These are phyloP conservation scores for Octonoba sinensis DNA, from an alignment of 2,888 invertebrate species.

Conservation along the genomic window DNA sequence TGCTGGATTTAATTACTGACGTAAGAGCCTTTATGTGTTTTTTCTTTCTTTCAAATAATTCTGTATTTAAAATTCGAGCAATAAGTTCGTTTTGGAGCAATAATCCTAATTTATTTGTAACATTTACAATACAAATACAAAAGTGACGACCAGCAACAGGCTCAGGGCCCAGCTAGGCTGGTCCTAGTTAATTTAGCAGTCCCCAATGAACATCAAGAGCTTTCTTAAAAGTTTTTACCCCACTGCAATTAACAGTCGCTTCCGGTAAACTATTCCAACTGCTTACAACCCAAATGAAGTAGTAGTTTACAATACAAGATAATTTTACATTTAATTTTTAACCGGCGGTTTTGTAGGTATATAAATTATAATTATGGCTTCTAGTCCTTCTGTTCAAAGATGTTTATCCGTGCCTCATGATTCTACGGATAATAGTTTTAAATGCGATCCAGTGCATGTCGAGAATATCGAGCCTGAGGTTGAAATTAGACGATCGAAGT, in stretches of 20 bases:
- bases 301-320: background rate
- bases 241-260: too few species aligned
- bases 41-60: background rate
- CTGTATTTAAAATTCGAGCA: background rate
- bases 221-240: too few species aligned
- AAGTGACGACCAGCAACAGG: too few species aligned
- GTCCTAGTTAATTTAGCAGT: too few species aligned
- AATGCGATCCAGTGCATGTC: conserved; percentile 20
- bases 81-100: too few species aligned
- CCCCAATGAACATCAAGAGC: too few species aligned
- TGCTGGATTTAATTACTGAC: background rate
- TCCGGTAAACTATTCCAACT: too few species aligned
- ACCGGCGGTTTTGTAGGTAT: background rate
- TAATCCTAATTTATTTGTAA: background rate
- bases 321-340: background rate
- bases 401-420: conserved; percentile 29
- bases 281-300: too few species aligned
- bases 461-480: conserved; percentile 10
- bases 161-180: too few species aligned
- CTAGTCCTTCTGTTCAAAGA: conserved; percentile 36
- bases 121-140: too few species aligned
- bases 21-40: background rate
- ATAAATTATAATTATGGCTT: conserved; percentile 30
- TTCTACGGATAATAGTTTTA: conserved; percentile 31
- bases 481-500: conserved; percentile 16